Percentiles rank a stretch among this genome's conserved stretches.
These are phyloP conservation scores for Scaptomyza polygonia DNA, from an alignment of 2,888 invertebrate genomes.

Conservation along the genomic window DNA sequence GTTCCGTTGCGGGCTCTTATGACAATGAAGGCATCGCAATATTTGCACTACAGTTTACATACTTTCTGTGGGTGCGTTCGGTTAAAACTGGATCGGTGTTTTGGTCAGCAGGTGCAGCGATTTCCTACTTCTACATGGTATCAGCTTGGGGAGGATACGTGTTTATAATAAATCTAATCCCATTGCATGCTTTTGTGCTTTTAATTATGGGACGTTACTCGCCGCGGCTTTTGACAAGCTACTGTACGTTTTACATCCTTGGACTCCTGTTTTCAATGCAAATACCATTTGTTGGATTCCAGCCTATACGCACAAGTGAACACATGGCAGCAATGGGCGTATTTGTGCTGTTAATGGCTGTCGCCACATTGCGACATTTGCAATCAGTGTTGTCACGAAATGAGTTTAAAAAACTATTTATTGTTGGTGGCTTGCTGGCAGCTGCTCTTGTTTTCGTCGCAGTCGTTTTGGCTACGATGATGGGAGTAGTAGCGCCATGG, in stretches of 20 bases:
- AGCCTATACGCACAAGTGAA: constrained; percentile 99
- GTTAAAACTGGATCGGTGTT: constrained; percentile 98
- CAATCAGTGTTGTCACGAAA: constrained; percentile 94
- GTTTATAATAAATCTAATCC: constrained; percentile 99
- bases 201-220: constrained; percentile 98
- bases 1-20: constrained; percentile 99
- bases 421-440: constrained; percentile 90
- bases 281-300: constrained; percentile 97
- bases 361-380: constrained; percentile 93
- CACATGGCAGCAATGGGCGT: constrained; percentile 99
- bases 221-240: constrained; percentile 95
- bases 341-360: constrained; percentile 96
- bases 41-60: constrained; percentile 99
- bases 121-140: constrained; percentile 99
- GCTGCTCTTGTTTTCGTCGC: constrained; percentile 92
- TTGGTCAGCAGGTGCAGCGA: constrained; percentile 96
- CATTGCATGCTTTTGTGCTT: constrained; percentile 97
- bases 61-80: constrained; percentile 98
- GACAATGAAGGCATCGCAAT: constrained; percentile 99
- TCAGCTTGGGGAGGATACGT: constrained; percentile 99
- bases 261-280: constrained; percentile 99
- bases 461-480: constrained; percentile 95
- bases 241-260: constrained; percentile 98
- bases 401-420: constrained; percentile 94
- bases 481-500: constrained; percentile 96